A percentile compares a stretch with the other conserved stretches of the same genome.
Conservation (phyloP, 2,113 vertebrate species). For the Heteronetta atricapilla region DNA sequence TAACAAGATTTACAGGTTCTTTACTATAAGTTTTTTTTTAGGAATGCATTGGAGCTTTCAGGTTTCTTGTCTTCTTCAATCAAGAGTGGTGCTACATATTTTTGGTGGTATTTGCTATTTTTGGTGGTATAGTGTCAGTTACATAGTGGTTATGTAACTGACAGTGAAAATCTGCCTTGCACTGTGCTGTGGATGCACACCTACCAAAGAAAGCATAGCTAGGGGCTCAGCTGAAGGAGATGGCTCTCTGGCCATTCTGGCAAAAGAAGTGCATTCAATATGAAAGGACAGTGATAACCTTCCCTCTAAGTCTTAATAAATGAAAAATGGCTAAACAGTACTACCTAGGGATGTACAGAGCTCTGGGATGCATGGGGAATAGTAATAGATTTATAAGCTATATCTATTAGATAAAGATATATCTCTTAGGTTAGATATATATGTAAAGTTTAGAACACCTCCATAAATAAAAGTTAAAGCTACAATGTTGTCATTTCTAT, state of each 20-base stretch:
- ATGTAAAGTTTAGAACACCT: not conserved
- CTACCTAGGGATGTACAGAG: not conserved
- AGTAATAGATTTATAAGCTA: not conserved
- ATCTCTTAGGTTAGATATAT: too few relatives aligned
- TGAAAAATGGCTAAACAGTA: not conserved
- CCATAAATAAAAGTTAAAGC: not conserved
- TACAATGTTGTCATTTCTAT: not conserved
- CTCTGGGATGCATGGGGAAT: not conserved
- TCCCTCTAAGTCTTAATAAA: not conserved
- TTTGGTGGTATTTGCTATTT: not conserved
- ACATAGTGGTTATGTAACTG: accelerated
- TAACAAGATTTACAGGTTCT: not conserved
- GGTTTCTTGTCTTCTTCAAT: not conserved
- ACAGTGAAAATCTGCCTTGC: not conserved
- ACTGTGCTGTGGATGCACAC: not conserved
- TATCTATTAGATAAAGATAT: too few relatives aligned
- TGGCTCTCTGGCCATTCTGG: not conserved
- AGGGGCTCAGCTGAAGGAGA: not conserved
- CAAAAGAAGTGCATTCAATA: not conserved
- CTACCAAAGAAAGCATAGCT: not conserved
- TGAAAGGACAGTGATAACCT: not conserved
- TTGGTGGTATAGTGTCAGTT: not conserved
- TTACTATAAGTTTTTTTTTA: not conserved
- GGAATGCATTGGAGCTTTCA: not conserved
- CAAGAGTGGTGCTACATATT: not conserved